phyloP scores from a whole-genome alignment of 2,888 invertebrate genomes.

The Nudaria mundana region DNA sequence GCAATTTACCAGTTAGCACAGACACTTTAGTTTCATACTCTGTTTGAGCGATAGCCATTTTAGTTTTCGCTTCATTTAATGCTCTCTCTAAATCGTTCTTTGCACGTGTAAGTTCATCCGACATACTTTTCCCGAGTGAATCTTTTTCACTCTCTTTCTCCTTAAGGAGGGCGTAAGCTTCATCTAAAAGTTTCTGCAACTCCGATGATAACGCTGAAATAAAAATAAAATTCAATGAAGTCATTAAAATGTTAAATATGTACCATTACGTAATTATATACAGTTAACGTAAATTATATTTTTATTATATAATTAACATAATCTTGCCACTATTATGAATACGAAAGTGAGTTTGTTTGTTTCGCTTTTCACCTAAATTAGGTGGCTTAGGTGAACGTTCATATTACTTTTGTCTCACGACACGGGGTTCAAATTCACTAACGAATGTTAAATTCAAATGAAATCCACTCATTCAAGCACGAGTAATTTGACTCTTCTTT shows the following conservation, averaged over 20 bases:
- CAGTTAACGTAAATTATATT: no score
- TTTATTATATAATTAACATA: no score
- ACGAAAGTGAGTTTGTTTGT: no score
- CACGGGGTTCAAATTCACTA: no score
- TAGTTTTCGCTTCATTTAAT: slow-evolving; percentile 79
- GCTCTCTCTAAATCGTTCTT: slow-evolving; percentile 77
- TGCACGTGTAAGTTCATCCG: slow-evolving; percentile 66
- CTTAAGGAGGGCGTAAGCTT: slow-evolving; percentile 74
- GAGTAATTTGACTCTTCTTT: no score
- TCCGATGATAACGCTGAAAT: slow-evolving; percentile 74
- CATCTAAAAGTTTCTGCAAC: slow-evolving; percentile 73
- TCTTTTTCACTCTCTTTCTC: slow-evolving; percentile 78
- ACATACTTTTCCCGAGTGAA: slow-evolving; percentile 73
- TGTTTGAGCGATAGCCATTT: slow-evolving; percentile 84
- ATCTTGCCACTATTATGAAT: no score
- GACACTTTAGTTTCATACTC: slow-evolving; percentile 82
- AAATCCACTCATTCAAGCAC: no score
- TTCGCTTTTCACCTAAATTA: no score
- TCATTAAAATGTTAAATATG: not conserved
- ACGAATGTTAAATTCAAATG: no score
- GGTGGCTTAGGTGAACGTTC: no score
- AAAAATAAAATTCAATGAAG: not conserved
- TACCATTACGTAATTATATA: no score
- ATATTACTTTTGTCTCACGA: no score
- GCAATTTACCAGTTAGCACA: slow-evolving; percentile 74